phyloP scores from a whole-genome alignment of 2,797 vertebrate genomes.

The Hyperoplus immaculatus region DNA sequence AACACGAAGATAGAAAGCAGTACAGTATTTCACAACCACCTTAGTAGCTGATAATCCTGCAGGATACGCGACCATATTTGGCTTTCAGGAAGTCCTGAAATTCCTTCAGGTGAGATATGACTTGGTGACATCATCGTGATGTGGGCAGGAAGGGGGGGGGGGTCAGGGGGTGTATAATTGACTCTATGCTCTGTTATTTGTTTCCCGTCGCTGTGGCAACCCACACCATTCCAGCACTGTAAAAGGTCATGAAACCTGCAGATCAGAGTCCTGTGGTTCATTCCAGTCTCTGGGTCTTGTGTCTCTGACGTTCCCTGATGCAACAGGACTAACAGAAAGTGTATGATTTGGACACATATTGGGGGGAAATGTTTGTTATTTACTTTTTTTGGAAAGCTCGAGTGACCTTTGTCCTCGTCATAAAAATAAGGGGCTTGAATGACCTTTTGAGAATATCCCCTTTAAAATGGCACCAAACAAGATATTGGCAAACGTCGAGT shows the following conservation, averaged over 20 bases:
- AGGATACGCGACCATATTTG: constrained; percentile 82
- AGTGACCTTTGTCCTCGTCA: too few species aligned
- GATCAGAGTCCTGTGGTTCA: not conserved
- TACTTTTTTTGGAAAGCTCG: too few species aligned
- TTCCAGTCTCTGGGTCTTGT: too few species aligned
- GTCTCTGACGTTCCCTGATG: too few species aligned
- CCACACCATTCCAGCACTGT: not conserved
- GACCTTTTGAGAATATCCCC: too few species aligned
- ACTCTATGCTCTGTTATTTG: constrained; percentile 14
- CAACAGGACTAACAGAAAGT: too few species aligned
- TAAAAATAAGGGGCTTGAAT: too few species aligned
- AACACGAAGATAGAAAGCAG: constrained; percentile 11
- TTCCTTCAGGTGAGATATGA: constrained; percentile 74
- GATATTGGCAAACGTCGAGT: too few species aligned
- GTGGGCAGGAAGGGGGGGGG: constrained; percentile 18
- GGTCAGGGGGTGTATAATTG: constrained; percentile 8
- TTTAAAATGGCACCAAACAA: too few species aligned
- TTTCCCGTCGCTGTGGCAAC: constrained; percentile 43
- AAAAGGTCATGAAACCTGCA: not conserved
- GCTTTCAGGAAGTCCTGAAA: constrained; percentile 81
- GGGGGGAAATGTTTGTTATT: too few species aligned
- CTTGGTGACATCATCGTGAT: constrained; percentile 58
- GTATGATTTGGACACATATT: too few species aligned
- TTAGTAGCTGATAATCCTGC: constrained; percentile 31
- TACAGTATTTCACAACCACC: constrained; percentile 63